phyloP scores from a whole-genome alignment of 2,888 invertebrate species.

The Megamerina dolium region DNA sequence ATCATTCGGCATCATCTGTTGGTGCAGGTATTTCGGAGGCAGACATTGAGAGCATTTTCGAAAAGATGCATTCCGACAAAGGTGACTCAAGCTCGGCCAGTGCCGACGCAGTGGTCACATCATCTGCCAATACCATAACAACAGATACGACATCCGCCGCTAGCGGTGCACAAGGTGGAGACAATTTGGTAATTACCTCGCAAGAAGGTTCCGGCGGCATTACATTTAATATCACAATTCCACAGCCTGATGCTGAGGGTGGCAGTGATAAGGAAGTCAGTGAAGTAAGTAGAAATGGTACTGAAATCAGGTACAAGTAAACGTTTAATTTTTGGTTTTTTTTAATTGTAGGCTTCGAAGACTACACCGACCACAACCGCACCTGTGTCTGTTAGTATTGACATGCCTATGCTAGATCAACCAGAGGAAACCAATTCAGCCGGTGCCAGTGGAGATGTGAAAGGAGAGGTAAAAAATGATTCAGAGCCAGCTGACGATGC shows the following conservation, averaged over 20 bases:
- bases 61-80: conserved; percentile 50
- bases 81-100: conserved; percentile 33
- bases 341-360: conserved; percentile 24
- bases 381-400: conserved; percentile 46
- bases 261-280: conserved; percentile 27
- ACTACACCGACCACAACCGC: conserved; percentile 29
- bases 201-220: conserved; percentile 48
- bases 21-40: conserved; percentile 38
- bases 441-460: conserved; percentile 28
- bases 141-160: conserved; percentile 26
- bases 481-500: conserved; percentile 7
- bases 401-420: conserved; percentile 48
- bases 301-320: too few species aligned
- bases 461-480: conserved; percentile 13
- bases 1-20: conserved; percentile 6
- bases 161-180: conserved; percentile 27
- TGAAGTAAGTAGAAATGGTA: conserved; percentile 21
- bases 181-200: conserved; percentile 48
- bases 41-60: conserved; percentile 50
- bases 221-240: conserved; percentile 50
- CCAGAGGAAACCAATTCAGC: conserved; percentile 35
- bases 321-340: too few species aligned
- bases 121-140: conserved; percentile 6
- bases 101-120: conserved; percentile 14
- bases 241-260: conserved; percentile 36